A percentile compares a stretch with the other conserved stretches of the same genome.
These are phyloP conservation scores for Periphyllus acericola DNA, from an alignment of 2,888 invertebrate species.

Conservation along the genomic window DNA sequence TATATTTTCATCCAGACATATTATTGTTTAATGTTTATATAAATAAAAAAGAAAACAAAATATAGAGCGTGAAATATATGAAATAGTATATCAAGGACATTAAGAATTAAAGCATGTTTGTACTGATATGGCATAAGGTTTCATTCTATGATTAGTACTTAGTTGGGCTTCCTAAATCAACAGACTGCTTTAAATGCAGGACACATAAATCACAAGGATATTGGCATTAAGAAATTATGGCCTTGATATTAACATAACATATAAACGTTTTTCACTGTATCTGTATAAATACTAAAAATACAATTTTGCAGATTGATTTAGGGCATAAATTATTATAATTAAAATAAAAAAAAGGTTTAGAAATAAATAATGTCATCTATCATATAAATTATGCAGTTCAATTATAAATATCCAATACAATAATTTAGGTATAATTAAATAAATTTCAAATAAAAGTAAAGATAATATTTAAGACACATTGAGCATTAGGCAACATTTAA, in stretches of 20 bases:
- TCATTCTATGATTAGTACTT: slow-evolving; percentile 49
- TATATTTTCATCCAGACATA: not conserved
- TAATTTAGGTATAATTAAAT: too few species aligned
- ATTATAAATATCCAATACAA: too few species aligned
- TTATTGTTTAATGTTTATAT: slow-evolving; percentile 24
- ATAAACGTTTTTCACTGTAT: slow-evolving; percentile 6
- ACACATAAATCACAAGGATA: slow-evolving; percentile 56
- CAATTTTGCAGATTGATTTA: slow-evolving; percentile 14
- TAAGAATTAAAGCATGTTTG: slow-evolving; percentile 34
- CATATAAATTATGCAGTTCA: too few species aligned
- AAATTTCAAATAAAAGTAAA: too few species aligned
- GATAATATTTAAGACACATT: too few species aligned
- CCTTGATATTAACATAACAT: slow-evolving; percentile 35
- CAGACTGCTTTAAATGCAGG: slow-evolving; percentile 52
- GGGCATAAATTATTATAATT: not conserved
- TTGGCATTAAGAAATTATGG: slow-evolving; percentile 46
- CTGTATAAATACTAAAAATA: slow-evolving; percentile 43
- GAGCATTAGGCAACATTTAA: too few species aligned
- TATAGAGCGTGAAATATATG: not conserved
- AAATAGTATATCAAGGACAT: slow-evolving; percentile 45
- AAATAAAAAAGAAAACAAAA: not conserved
- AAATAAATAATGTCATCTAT: not conserved
- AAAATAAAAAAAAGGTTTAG: not conserved
- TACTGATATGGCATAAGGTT: slow-evolving; percentile 52
- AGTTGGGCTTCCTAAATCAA: slow-evolving; percentile 53